A percentile compares a stretch with the other conserved stretches of the same genome.
These are phyloP conservation scores for Centroberyx gerrardi DNA, from an alignment of 2,797 vertebrate genomes.

Conservation along the genomic window DNA sequence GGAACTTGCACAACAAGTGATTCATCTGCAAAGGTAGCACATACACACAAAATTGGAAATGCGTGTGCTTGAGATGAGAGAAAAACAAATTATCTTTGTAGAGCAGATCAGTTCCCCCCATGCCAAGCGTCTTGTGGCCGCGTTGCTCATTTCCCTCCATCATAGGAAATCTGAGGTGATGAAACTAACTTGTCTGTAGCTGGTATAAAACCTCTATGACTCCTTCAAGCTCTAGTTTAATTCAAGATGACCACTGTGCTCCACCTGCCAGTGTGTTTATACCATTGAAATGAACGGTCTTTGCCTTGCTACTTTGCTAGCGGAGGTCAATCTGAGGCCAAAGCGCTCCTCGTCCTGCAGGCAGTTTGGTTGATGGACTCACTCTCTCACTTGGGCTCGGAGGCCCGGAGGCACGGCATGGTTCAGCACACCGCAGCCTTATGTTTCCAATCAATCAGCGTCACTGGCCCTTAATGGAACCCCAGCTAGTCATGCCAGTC, in stretches of 20 bases:
- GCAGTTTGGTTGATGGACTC: constrained; percentile 54
- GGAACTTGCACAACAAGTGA: neutral
- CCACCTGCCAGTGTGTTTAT: constrained; percentile 44
- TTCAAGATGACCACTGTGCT: constrained; percentile 17
- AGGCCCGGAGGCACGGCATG: constrained; percentile 21
- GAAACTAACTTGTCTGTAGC: constrained; percentile 4
- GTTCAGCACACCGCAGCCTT: constrained; percentile 38
- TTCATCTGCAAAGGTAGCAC: neutral
- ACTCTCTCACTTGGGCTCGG: constrained; percentile 22
- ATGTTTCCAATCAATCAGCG: constrained; percentile 61
- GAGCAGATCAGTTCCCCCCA: neutral
- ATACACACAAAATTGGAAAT: neutral
- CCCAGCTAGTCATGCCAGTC: constrained; percentile 44
- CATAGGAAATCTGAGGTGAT: neutral
- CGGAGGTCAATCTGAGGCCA: constrained; percentile 57
- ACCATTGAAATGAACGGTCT: constrained; percentile 22
- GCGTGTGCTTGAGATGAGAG: neutral
- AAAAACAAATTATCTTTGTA: neutral
- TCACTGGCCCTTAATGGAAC: constrained; percentile 56
- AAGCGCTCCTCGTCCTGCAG: constrained; percentile 29
- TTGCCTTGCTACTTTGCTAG: constrained; percentile 18
- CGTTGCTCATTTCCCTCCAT: neutral
- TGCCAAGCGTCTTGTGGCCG: neutral
- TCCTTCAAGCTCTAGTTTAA: constrained; percentile 1
- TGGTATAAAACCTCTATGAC: constrained; percentile 6